These are phyloP conservation scores for Hedychridium roseum DNA, from an alignment of 2,888 invertebrate genomes.

Conservation along the genomic window DNA sequence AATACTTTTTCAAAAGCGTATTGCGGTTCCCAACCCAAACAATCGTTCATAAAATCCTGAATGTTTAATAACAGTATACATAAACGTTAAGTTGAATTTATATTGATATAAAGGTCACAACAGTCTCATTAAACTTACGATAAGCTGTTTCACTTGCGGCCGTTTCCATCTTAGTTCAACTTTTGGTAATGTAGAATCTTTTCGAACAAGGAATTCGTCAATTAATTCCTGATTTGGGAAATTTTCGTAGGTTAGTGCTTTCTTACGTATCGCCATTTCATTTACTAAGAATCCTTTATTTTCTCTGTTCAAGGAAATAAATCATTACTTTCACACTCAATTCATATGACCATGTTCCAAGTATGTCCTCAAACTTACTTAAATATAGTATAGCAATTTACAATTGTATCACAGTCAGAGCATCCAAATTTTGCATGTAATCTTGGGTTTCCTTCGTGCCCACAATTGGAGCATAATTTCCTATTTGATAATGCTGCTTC, in stretches of 20 bases:
- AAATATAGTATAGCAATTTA: slow-evolving; percentile 71
- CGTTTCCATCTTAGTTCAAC: slow-evolving; percentile 70
- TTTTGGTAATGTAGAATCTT: slow-evolving; percentile 65
- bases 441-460: slow-evolving; percentile 72
- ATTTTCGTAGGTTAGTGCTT: slow-evolving; percentile 70
- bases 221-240: slow-evolving; percentile 81
- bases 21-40: slow-evolving; percentile 78
- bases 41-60: slow-evolving; percentile 72
- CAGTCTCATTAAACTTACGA: slow-evolving; percentile 72
- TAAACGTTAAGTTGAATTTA: no score
- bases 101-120: no score
- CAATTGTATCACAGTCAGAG: slow-evolving; percentile 69
- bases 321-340: slow-evolving; percentile 10
- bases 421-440: slow-evolving; percentile 75
- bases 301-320: slow-evolving; percentile 66
- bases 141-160: slow-evolving; percentile 76
- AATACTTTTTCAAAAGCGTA: slow-evolving; percentile 82
- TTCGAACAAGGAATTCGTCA: slow-evolving; percentile 74
- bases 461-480: slow-evolving; percentile 75
- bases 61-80: no score
- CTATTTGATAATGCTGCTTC: slow-evolving; percentile 68
- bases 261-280: slow-evolving; percentile 74
- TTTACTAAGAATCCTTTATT: slow-evolving; percentile 72
- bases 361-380: slow-evolving; percentile 64
- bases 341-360: not conserved